These are phyloP conservation scores for Dynastes maya DNA, from an alignment of 2,888 invertebrate species.

Conservation along the genomic window DNA sequence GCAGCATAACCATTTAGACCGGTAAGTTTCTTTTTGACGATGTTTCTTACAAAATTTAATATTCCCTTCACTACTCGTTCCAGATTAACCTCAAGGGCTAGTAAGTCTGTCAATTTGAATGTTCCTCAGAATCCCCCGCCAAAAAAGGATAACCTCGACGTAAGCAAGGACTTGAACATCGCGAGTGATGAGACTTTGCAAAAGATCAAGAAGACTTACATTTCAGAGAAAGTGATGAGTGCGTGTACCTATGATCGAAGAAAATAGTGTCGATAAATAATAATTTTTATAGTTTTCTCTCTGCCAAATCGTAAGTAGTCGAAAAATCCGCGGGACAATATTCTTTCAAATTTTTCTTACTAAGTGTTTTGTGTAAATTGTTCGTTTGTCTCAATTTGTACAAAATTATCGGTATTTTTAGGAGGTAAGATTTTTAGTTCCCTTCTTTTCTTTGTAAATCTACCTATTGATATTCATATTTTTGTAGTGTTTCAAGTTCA, in stretches of 20 bases:
- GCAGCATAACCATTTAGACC: constrained; percentile 85
- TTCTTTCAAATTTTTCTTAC: too few relatives aligned
- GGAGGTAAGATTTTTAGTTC: constrained; percentile 7
- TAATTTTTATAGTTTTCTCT: constrained; percentile 3
- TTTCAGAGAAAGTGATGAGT: constrained; percentile 71
- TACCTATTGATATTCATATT: constrained; percentile 2
- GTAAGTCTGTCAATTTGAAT: constrained; percentile 84
- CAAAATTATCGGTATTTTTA: constrained; percentile 24
- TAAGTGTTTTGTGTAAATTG: background rate
- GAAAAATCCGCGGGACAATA: background rate
- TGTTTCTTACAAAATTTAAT: too few relatives aligned
- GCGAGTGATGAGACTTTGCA: constrained; percentile 81
- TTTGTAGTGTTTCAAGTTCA: background rate
- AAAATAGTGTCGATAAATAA: background rate
- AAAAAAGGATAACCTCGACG: constrained; percentile 81
- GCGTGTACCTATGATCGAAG: constrained; percentile 39
- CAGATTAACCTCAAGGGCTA: constrained; percentile 74
- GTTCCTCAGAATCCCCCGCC: constrained; percentile 75
- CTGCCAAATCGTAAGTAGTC: constrained; percentile 12
- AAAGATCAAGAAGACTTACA: constrained; percentile 93
- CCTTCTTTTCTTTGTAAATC: constrained; percentile 25
- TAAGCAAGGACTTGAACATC: constrained; percentile 70
- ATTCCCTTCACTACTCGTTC: constrained; percentile 66
- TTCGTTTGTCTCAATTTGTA: constrained; percentile 12
- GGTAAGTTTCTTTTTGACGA: constrained; percentile 70